Base-by-base conservation (phyloP, 2,113 vertebrate species). In the Takifugu flavidus region DNA sequence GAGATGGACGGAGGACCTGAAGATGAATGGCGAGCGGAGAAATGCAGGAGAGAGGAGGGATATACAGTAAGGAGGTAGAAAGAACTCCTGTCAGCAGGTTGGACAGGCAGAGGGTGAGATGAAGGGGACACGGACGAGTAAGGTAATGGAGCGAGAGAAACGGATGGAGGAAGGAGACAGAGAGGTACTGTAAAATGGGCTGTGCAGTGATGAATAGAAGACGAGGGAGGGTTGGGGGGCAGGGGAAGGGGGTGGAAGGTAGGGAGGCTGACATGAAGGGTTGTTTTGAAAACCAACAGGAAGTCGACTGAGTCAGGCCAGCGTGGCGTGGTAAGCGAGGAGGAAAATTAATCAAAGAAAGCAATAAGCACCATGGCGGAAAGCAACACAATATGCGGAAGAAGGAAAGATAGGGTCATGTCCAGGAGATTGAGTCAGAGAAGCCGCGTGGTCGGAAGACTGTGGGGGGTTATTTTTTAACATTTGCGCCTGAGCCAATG, bases 251-350 rank as follows among this genome's bases (percentile, higher is more conserved):
- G 69, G 70, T 70, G 74, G 80, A 72, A 72, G 75, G 80, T 82
- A 86, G 76, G 72, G 79, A 80, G 76, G 74, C 77, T 82, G 84
- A 78, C 76, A 71, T 76, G 80, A 75, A 80, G 78, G 70, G 84
- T 82, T 86, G 82, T 85, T 89, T 86, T 86, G 86, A 81, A 82
- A 85, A 77, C 73, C 75, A 79, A 87, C 77, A 84, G 82, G 81
- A 86, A 82, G 86, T 82, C 79, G 64, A 80, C 77, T 79, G 81
- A 80, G 73, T 88, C 80, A 79, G 73, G 76, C 74, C 79, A 67
- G 73, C 72, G 67, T 63, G 14, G 77, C 75, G 69, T 62, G 58
- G 55, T 76, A 74, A 74, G 74, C 59, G 20, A 62, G 55, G 63
- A 82, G 75, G 73, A 73, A 77, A 78, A 84, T 87, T 84, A 78